phyloP scores from a whole-genome alignment of 2,113 vertebrate species.

The Malurus melanocephalus region DNA sequence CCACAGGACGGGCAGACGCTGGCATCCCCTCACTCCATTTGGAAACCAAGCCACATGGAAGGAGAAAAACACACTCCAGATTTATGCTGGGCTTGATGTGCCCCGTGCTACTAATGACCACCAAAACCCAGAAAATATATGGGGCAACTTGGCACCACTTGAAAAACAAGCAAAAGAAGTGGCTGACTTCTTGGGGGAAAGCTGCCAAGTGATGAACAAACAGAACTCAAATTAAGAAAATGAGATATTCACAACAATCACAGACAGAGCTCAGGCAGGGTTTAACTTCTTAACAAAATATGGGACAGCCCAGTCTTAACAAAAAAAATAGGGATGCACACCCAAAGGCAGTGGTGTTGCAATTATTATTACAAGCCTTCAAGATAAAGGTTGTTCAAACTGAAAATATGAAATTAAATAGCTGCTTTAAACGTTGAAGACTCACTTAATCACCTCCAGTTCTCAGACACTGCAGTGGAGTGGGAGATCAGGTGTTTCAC shows the following conservation, averaged over 20 bases:
- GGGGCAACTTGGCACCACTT: not conserved
- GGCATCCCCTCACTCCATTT: not conserved
- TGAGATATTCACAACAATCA: not conserved
- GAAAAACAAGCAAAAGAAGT: not conserved
- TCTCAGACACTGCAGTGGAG: not conserved
- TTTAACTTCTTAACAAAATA: not conserved
- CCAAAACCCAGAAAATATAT: not conserved
- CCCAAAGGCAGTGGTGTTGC: not conserved
- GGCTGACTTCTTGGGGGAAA: not conserved
- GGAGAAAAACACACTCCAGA: not conserved
- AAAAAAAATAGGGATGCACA: not conserved
- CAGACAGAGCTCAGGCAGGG: not conserved
- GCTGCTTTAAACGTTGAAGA: not conserved
- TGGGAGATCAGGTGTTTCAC: rapidly evolving
- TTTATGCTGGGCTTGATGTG: not conserved
- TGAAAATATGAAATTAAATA: not conserved
- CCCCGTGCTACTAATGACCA: not conserved
- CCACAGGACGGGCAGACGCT: not conserved
- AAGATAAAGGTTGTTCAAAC: not conserved
- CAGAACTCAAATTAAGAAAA: not conserved
- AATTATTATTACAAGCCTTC: not conserved
- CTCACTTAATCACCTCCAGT: not conserved
- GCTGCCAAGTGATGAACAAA: not conserved
- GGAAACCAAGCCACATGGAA: not conserved
- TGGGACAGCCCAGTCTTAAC: not conserved